Conservation (phyloP, 2,797 vertebrate species). For the Esox lucius region DNA sequence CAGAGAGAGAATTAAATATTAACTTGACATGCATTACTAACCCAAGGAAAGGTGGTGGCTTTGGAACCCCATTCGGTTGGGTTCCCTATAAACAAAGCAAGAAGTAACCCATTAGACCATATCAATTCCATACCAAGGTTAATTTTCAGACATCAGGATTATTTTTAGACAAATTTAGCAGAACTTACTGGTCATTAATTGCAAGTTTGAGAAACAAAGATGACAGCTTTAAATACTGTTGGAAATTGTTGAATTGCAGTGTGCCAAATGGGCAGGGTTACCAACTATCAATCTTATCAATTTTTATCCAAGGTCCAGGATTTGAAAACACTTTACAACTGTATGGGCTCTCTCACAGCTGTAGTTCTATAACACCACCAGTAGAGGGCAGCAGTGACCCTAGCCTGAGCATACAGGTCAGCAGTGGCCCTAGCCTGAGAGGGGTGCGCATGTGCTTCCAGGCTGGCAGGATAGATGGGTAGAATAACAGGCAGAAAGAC, state of each 20-base stretch:
- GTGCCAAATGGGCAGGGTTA: neutral
- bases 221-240: neutral
- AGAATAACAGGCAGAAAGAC: neutral
- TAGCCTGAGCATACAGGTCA: neutral
- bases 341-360: neutral
- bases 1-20: neutral
- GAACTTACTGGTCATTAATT: neutral
- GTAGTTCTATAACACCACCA: neutral
- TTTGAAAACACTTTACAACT: too few relatives aligned
- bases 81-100: slow-evolving; percentile 68
- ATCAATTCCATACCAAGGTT: neutral
- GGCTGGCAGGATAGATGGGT: neutral
- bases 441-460: too few relatives aligned
- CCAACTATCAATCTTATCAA: too few relatives aligned
- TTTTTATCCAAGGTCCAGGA: too few relatives aligned
- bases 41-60: slow-evolving; percentile 86
- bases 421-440: neutral
- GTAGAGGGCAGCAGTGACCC: neutral
- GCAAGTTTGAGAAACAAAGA: neutral
- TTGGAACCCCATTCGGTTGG: slow-evolving; percentile 85
- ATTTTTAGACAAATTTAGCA: neutral
- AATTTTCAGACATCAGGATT: neutral
- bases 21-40: slow-evolving; percentile 66
- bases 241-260: neutral
- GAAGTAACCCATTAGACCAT: slow-evolving; percentile 24